Percentiles rank a stretch among this genome's conserved stretches.
These are phyloP conservation scores for Coreius guichenoti DNA, from an alignment of 2,797 vertebrate species.

Conservation along the genomic window DNA sequence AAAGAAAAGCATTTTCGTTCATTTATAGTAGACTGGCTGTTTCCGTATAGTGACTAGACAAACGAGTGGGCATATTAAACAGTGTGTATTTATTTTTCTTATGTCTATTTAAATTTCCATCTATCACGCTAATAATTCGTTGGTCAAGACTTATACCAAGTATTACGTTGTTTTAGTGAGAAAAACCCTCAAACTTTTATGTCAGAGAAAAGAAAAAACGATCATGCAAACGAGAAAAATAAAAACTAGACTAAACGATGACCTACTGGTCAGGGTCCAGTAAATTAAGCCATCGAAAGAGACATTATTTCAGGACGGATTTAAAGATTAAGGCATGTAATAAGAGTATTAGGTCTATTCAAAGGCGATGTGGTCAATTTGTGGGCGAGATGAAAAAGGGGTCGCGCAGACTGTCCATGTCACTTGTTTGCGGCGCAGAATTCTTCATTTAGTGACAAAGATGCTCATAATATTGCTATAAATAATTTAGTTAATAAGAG, in stretches of 20 bases:
- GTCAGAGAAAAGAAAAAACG: background rate
- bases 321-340: slow-evolving; percentile 85
- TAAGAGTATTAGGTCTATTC: slow-evolving; percentile 81
- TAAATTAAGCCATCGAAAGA: slow-evolving; percentile 82
- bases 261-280: slow-evolving; percentile 72
- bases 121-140: too few species aligned
- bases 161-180: background rate
- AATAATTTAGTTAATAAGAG: background rate
- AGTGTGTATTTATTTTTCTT: background rate
- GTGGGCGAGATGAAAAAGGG: slow-evolving; percentile 56
- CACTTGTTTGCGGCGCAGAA: slow-evolving; percentile 30
- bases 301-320: slow-evolving; percentile 86
- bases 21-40: background rate
- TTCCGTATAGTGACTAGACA: too few species aligned
- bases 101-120: background rate
- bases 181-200: too few species aligned
- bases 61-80: background rate
- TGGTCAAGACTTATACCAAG: background rate
- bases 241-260: slow-evolving; percentile 65
- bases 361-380: slow-evolving; percentile 73
- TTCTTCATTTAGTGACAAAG: slow-evolving; percentile 58
- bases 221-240: slow-evolving; percentile 35
- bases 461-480: slow-evolving; percentile 61
- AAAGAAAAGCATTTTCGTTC: background rate
- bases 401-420: slow-evolving; percentile 30